phyloP scores from a whole-genome alignment of 1,140 invertebrate species.

The Spodoptera frugiperda region DNA sequence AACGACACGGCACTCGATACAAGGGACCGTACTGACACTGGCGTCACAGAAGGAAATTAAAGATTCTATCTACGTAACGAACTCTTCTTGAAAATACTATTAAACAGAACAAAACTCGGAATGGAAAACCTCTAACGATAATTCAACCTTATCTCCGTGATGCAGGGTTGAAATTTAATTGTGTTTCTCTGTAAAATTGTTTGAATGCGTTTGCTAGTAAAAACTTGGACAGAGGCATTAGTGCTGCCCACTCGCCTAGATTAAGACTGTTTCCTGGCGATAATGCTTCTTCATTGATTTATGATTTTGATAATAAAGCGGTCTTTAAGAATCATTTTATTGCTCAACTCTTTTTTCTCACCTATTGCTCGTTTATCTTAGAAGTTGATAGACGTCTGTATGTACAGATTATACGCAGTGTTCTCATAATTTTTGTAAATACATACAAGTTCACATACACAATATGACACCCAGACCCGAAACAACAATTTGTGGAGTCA shows the following conservation, averaged over 20 bases:
- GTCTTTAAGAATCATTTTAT: too few relatives aligned
- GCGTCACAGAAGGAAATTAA: slow-evolving; percentile 69
- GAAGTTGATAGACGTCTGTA: too few relatives aligned
- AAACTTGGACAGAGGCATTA: slow-evolving; percentile 39
- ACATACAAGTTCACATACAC: too few relatives aligned
- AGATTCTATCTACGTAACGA: slow-evolving; percentile 70
- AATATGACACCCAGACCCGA: too few relatives aligned
- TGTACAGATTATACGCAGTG: too few relatives aligned
- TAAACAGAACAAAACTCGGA: slow-evolving; percentile 53
- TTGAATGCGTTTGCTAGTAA: slow-evolving; percentile 41
- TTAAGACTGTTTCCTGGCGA: slow-evolving; percentile 27
- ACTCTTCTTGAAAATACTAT: slow-evolving; percentile 56
- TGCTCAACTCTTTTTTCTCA: too few relatives aligned
- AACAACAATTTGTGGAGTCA: too few relatives aligned
- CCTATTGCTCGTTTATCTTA: too few relatives aligned
- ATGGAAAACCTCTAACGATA: background rate
- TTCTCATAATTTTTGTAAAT: too few relatives aligned
- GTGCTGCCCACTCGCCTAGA: slow-evolving; percentile 37
- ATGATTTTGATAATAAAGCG: background rate
- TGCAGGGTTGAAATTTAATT: background rate
- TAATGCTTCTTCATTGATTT: slow-evolving; percentile 9
- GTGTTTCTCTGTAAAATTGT: slow-evolving; percentile 21
- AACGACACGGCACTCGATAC: slow-evolving; percentile 44
- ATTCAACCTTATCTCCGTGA: background rate
- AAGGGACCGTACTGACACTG: slow-evolving; percentile 57